Evolutionary conservation across 2,888 invertebrate species (phyloP), one percentile per base, ranked within the genome.

Genomic region (Andrena bucephala): DNA sequence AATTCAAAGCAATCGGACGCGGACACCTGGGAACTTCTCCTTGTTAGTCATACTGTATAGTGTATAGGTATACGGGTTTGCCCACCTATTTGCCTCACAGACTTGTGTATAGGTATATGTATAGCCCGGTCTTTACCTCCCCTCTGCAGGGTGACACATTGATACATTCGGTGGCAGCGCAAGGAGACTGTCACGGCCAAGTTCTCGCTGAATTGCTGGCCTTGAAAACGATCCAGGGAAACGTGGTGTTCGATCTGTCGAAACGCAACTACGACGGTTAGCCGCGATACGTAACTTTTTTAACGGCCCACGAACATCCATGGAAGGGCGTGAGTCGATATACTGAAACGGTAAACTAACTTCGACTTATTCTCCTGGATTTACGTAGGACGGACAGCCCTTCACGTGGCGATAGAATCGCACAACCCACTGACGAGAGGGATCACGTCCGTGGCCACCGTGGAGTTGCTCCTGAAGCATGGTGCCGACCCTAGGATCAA

Each of bases 181-280:
- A 88, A 66, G 93, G 93, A 2, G 93, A 93, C 48, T 84, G 84
- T 0, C 92, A 93, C 60, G 83, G 78, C 0, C 79, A 89, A 7
- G 87, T 91, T 3, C 67, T 93, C 4, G 89, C 87, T 4, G 93
- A 93, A 72, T 78, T 93, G 42, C 81, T 93, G 52, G 75, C 90
- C 1, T 81, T 93, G 20, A 92, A 78, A 57, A 91, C 90, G 0
- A 16, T 5, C 1, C 88, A 92, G 65, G 91, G 91, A 6, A 90
- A 90, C 72, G 27, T 87, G 0, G 90, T 91, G 4, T 93, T 93
- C 52, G 91, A 93, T 79, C 60, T 93, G 8, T 90, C 91, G 3
- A 90, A 89, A 72, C 86, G 89, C 59, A 93, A 93, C 80, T 90
- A 90, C 63, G 89, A 92, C 27, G 93, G 93, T 93, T 79, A 88